Conservation (phyloP, 2,888 invertebrate genomes). For the Elaeidobius kamerunicus region DNA sequence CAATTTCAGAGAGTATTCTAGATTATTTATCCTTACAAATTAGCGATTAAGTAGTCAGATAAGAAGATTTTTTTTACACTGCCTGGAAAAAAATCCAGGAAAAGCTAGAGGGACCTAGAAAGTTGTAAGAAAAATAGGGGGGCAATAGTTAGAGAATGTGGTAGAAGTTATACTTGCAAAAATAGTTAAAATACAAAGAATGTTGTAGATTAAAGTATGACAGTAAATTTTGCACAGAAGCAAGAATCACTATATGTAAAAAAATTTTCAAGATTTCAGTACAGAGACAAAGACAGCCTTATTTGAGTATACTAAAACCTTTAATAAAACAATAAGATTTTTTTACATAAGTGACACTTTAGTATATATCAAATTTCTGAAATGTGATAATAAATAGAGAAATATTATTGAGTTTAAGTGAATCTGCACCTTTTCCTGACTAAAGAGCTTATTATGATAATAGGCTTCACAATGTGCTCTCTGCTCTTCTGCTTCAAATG, state of each 20-base stretch:
- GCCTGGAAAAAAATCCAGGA: too few relatives aligned
- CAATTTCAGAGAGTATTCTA: too few relatives aligned
- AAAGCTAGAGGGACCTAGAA: too few relatives aligned
- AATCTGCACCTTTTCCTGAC: background rate
- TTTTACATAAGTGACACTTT: too few relatives aligned
- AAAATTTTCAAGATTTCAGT: constrained; percentile 9
- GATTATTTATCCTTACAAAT: too few relatives aligned
- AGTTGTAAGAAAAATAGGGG: too few relatives aligned
- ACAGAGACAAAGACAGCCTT: constrained; percentile 1
- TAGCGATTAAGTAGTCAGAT: too few relatives aligned
- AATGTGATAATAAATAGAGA: background rate
- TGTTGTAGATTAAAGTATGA: constrained; percentile 10
- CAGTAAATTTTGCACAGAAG: constrained; percentile 1
- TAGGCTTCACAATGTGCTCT: background rate
- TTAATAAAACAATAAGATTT: background rate
- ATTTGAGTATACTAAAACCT: constrained; percentile 4
- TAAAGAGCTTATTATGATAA: constrained; percentile 1
- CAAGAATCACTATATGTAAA: constrained; percentile 3
- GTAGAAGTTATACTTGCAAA: too few relatives aligned
- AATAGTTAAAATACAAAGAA: too few relatives aligned
- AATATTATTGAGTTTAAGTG: background rate
- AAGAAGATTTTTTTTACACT: too few relatives aligned
- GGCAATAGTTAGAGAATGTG: too few relatives aligned
- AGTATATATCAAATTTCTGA: background rate
- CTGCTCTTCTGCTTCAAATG: constrained; percentile 9